These are phyloP conservation scores for Sebastes diploproa DNA, from an alignment of 2,797 vertebrate genomes.

Conservation along the genomic window DNA sequence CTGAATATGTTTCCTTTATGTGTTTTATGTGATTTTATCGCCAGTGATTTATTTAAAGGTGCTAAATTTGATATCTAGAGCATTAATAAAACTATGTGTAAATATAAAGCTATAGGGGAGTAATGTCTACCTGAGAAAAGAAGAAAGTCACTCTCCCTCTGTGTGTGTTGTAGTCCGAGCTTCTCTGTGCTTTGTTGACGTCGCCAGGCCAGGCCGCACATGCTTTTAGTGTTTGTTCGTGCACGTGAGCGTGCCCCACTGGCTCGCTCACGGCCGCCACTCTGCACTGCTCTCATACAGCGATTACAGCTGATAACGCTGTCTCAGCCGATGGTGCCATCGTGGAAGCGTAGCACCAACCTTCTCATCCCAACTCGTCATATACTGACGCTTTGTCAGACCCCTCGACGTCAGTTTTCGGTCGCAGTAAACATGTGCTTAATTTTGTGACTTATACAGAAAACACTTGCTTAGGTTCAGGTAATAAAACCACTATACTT, in stretches of 20 bases:
- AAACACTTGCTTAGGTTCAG: too few relatives aligned
- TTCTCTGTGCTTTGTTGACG: not conserved
- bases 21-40: slow-evolving; percentile 23
- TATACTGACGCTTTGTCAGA: too few relatives aligned
- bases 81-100: not conserved
- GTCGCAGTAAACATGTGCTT: too few relatives aligned
- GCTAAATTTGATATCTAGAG: not conserved
- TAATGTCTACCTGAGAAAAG: not conserved
- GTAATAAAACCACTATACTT: too few relatives aligned
- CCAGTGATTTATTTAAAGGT: not conserved
- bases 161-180: not conserved
- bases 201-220: too few relatives aligned
- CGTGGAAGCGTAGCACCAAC: accelerated
- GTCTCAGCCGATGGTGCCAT: accelerated
- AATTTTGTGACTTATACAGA: too few relatives aligned
- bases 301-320: not conserved
- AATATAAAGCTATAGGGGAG: not conserved
- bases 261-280: not conserved
- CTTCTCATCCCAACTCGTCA: too few relatives aligned
- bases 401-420: too few relatives aligned
- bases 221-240: not conserved
- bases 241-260: not conserved
- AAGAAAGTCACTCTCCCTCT: not conserved
- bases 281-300: not conserved
- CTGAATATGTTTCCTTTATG: slow-evolving; percentile 18